These are phyloP conservation scores for Trachymyrmex septentrionalis DNA, from an alignment of 1,140 invertebrate genomes.

Conservation along the genomic window DNA sequence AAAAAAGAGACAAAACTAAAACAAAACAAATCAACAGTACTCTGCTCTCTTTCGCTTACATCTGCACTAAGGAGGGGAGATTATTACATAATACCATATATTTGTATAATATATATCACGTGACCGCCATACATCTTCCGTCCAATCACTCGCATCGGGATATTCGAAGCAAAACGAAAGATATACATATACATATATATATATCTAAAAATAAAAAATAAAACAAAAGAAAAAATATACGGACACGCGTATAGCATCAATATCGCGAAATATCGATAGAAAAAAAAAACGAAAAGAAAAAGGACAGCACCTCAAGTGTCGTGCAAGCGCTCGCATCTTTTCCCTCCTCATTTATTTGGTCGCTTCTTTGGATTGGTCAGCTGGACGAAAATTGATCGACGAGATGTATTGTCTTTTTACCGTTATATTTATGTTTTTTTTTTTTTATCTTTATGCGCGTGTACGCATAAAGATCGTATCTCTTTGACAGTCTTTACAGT, in stretches of 20 bases:
- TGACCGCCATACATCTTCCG: conserved; percentile 79
- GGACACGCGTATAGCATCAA: conserved; percentile 57
- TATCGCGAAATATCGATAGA: conserved; percentile 53
- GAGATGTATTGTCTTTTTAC: conserved; percentile 72
- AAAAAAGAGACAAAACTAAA: conserved; percentile 19
- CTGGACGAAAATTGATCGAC: conserved; percentile 84
- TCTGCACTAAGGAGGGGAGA: conserved; percentile 69
- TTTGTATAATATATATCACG: conserved; percentile 81
- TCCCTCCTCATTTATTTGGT: conserved; percentile 85
- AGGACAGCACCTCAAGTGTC: conserved; percentile 81
- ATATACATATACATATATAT: conserved; percentile 48
- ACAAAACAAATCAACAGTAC: conserved; percentile 77
- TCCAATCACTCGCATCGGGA: conserved; percentile 71
- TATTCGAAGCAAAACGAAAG: conserved; percentile 66
- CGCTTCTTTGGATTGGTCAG: conserved; percentile 87
- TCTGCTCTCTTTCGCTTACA: conserved; percentile 75
- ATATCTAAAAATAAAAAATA: conserved; percentile 54
- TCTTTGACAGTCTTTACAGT: conserved; percentile 28
- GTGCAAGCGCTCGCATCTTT: conserved; percentile 83
- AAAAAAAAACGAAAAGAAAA: conserved; percentile 74
- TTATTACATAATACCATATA: conserved; percentile 78
- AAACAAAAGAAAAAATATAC: conserved; percentile 63
- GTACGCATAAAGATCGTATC: conserved; percentile 30
- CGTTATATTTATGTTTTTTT: conserved; percentile 54
- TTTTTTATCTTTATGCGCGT: conserved; percentile 15